Evolutionary conservation across 2,888 invertebrate species (phyloP).

Genomic region (Aphrophora alni): DNA sequence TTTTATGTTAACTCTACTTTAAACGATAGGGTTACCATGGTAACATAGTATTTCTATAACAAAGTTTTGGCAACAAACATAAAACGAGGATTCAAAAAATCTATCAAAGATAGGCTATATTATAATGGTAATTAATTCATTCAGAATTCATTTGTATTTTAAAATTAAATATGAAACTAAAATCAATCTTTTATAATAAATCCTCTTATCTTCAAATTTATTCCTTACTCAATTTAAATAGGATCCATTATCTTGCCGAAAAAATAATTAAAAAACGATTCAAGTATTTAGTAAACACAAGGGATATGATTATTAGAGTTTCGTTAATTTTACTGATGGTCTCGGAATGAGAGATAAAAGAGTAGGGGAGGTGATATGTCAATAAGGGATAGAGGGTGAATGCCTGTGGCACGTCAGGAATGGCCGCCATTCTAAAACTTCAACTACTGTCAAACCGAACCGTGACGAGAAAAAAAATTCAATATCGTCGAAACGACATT

Average conservation of each 20-base stretch:
- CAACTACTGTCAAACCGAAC: slow-evolving; percentile 2
- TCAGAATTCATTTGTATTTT: too few species aligned
- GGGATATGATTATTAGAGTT: neutral
- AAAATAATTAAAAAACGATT: neutral
- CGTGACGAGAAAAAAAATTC: slow-evolving; percentile 9
- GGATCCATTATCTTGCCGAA: neutral
- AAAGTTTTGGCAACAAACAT: too few species aligned
- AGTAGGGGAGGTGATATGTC: neutral
- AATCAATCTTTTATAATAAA: too few species aligned
- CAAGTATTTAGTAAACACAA: neutral
- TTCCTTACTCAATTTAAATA: too few species aligned
- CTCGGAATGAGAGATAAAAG: neutral
- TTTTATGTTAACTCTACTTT: too few species aligned
- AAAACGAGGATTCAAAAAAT: too few species aligned
- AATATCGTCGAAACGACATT: neutral
- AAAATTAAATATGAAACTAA: too few species aligned
- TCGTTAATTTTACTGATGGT: neutral
- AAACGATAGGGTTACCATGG: too few species aligned
- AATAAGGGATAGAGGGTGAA: neutral
- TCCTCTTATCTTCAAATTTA: too few species aligned
- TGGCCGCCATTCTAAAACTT: slow-evolving; percentile 1
- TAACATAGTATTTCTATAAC: too few species aligned
- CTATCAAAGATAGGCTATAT: too few species aligned
- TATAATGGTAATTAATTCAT: too few species aligned
- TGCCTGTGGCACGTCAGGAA: neutral